A percentile compares a stretch with the other conserved stretches of the same genome.
phyloP scores from a whole-genome alignment of 2,797 vertebrate genomes.

The Ataeniobius toweri region DNA sequence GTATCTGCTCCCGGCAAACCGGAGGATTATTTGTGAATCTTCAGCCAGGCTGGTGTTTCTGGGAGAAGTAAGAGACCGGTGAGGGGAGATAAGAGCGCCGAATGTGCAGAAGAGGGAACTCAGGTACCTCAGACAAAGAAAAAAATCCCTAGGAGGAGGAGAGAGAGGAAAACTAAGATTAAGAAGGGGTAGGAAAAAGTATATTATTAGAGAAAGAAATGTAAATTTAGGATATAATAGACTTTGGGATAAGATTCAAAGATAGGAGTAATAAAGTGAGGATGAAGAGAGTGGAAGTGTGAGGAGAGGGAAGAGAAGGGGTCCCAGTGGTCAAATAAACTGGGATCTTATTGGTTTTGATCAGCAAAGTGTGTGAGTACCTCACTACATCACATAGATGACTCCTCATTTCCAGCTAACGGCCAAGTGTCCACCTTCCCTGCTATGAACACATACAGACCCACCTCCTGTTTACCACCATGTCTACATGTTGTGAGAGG shows the following conservation, averaged over 20 bases:
- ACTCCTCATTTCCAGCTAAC: slow-evolving; percentile 57
- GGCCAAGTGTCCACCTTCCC: slow-evolving; percentile 40
- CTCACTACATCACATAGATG: slow-evolving; percentile 56
- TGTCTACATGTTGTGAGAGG: slow-evolving; percentile 27
- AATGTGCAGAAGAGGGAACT: slow-evolving; percentile 48
- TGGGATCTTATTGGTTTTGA: slow-evolving; percentile 66
- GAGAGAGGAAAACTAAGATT: slow-evolving; percentile 56
- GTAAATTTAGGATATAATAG: slow-evolving; percentile 49
- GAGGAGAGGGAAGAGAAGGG: slow-evolving; percentile 1
- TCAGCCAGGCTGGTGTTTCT: slow-evolving; percentile 61
- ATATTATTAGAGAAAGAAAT: slow-evolving; percentile 53
- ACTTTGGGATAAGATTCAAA: slow-evolving; percentile 38
- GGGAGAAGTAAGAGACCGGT: slow-evolving; percentile 60
- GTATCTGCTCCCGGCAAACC: slow-evolving; percentile 65
- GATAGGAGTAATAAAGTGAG: slow-evolving; percentile 45
- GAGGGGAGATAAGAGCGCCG: slow-evolving; percentile 65
- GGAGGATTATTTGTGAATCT: slow-evolving; percentile 74
- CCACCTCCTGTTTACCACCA: slow-evolving; percentile 18
- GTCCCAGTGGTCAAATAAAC: slow-evolving; percentile 67
- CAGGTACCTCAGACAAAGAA: slow-evolving; percentile 38
- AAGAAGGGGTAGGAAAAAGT: slow-evolving; percentile 44
- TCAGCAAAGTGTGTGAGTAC: slow-evolving; percentile 63
- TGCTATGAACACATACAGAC: slow-evolving; percentile 20
- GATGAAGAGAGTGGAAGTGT: slow-evolving; percentile 16
- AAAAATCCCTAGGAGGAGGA: slow-evolving; percentile 26